Evolutionary conservation across 2,888 invertebrate species (phyloP).

Genomic region (Agrotis segetum): DNA sequence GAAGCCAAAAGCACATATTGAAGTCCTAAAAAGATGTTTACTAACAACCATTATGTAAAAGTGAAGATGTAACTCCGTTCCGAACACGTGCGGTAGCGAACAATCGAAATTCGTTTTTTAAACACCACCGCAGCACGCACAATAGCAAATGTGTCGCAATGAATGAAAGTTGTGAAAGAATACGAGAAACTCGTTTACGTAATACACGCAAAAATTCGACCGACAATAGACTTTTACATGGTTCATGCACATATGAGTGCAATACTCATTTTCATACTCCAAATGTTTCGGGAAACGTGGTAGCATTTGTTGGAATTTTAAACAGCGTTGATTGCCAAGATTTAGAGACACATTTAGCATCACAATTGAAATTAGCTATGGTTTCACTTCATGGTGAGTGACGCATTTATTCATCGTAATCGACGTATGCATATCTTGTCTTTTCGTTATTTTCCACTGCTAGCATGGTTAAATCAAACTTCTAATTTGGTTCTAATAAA

Average conservation of each 20-base stretch:
- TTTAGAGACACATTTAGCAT: conserved; percentile 45
- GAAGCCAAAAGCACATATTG: background rate
- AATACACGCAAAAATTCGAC: conserved; percentile 68
- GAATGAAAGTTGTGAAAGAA: conserved; percentile 79
- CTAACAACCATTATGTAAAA: conserved; percentile 37
- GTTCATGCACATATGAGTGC: conserved; percentile 67
- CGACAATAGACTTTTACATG: conserved; percentile 66
- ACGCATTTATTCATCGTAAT: conserved; percentile 16
- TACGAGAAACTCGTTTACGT: conserved; percentile 72
- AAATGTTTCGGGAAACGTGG: conserved; percentile 47
- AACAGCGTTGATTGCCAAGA: conserved; percentile 55
- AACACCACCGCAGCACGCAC: conserved; percentile 67
- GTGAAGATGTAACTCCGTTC: conserved; percentile 49
- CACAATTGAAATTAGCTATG: conserved; percentile 44
- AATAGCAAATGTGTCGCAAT: conserved; percentile 73
- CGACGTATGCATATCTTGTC: conserved; percentile 17
- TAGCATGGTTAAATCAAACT: background rate
- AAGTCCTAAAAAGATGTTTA: conserved; percentile 14
- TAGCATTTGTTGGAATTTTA: conserved; percentile 39
- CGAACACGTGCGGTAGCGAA: conserved; percentile 55
- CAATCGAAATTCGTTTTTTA: conserved; percentile 66
- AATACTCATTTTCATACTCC: conserved; percentile 58
- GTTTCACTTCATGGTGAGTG: conserved; percentile 46
- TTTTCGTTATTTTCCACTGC: conserved; percentile 34
- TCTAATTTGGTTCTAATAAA: background rate